Evolutionary conservation across 2,797 vertebrate genomes (phyloP).

Genomic region (Sphenopsis melanotis): DNA sequence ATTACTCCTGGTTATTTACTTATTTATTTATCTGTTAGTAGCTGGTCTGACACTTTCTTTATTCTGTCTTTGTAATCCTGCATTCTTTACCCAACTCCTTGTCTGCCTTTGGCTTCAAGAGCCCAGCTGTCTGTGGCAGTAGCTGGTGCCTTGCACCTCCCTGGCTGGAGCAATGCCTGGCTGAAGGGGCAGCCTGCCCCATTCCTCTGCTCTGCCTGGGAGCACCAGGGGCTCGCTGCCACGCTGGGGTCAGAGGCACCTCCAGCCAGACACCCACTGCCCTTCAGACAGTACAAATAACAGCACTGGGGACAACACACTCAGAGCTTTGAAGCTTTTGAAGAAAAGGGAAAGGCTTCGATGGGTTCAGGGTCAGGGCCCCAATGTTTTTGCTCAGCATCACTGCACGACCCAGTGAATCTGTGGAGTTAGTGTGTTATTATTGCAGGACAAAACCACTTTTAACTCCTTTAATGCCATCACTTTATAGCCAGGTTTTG

Average conservation of each 20-base stretch:
- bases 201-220: neutral
- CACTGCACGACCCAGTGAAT: neutral
- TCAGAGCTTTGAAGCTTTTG: neutral
- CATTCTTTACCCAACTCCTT: neutral
- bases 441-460: neutral
- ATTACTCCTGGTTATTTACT: neutral
- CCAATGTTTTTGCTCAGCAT: neutral
- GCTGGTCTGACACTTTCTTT: neutral
- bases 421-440: neutral
- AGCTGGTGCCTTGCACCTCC: neutral
- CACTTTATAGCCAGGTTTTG: neutral
- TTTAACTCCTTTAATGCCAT: neutral
- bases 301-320: neutral
- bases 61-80: neutral
- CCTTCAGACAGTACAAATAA: neutral
- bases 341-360: neutral
- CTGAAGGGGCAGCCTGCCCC: neutral
- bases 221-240: neutral
- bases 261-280: neutral
- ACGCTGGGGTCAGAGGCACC: too few species aligned
- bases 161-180: rapidly evolving
- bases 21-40: neutral
- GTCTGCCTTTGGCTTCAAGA: neutral
- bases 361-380: neutral
- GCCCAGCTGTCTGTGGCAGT: neutral